These are phyloP conservation scores for Zootoca vivipara DNA, from an alignment of 2,113 vertebrate species.

Conservation along the genomic window DNA sequence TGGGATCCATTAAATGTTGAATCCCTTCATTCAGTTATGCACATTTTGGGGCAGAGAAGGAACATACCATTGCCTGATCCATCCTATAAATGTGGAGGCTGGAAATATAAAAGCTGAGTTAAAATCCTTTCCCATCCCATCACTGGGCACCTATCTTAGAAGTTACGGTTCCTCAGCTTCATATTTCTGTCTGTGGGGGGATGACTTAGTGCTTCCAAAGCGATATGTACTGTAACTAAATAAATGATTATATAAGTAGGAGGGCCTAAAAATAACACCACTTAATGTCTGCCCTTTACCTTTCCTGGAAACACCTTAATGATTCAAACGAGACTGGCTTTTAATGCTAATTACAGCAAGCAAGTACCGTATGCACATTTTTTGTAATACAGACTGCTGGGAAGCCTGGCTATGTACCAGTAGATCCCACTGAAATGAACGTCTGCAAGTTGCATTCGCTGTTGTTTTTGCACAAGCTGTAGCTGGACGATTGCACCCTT, in stretches of 20 bases:
- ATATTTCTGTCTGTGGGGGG: neutral
- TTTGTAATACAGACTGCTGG: neutral
- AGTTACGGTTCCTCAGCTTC: neutral
- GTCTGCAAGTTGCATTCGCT: constrained; percentile 11
- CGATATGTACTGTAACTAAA: neutral
- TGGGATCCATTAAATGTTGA: neutral
- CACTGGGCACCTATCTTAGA: neutral
- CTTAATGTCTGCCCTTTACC: neutral
- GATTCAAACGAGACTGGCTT: neutral
- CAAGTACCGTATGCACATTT: neutral
- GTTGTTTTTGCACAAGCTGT: neutral
- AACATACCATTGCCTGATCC: neutral
- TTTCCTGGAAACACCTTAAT: constrained; percentile 16
- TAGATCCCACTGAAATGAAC: neutral
- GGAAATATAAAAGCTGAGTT: neutral
- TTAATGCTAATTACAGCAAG: neutral
- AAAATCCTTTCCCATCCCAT: constrained; percentile 1
- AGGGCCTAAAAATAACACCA: neutral
- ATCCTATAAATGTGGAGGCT: neutral
- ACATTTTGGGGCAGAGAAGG: neutral
- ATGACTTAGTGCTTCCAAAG: neutral
- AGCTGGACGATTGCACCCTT: neutral
- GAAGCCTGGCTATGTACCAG: neutral
- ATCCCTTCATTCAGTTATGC: neutral
- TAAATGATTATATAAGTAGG: neutral